These are phyloP conservation scores for Caenorhabditis zanzibari DNA, from an alignment of 2,888 invertebrate species.

Conservation along the genomic window DNA sequence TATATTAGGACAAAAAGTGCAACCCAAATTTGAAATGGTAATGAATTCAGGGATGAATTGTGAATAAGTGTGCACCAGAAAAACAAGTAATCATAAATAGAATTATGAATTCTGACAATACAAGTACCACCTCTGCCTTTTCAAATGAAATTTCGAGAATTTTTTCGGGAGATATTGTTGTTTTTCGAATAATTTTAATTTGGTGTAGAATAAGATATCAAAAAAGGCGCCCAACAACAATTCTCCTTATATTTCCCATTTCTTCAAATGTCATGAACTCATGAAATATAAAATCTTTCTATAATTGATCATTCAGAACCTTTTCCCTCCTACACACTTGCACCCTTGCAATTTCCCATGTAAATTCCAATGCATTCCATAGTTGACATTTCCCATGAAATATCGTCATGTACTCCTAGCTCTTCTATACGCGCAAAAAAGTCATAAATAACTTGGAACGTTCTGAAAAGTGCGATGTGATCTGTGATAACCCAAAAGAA, in stretches of 20 bases:
- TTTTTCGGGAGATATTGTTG: background rate
- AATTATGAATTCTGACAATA: background rate
- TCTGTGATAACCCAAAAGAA: slow-evolving; percentile 14
- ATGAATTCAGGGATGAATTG: slow-evolving; percentile 37
- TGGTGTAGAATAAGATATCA: background rate
- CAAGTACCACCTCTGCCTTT: slow-evolving; percentile 5
- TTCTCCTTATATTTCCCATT: background rate
- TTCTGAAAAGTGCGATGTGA: slow-evolving; percentile 8
- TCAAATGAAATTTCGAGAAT: background rate
- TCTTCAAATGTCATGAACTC: slow-evolving; percentile 4
- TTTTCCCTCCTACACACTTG: background rate
- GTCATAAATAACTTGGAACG: slow-evolving; percentile 25
- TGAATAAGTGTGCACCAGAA: slow-evolving; percentile 35
- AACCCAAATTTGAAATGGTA: slow-evolving; percentile 49
- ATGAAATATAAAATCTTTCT: slow-evolving; percentile 12
- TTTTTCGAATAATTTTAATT: slow-evolving; percentile 1
- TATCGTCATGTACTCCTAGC: slow-evolving; percentile 15
- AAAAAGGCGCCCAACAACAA: background rate
- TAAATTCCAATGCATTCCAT: slow-evolving; percentile 40
- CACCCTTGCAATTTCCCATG: background rate
- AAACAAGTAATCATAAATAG: slow-evolving; percentile 37
- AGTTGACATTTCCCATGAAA: slow-evolving; percentile 45
- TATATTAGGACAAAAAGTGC: slow-evolving; percentile 43
- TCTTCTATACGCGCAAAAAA: background rate
- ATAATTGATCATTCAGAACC: slow-evolving; percentile 22